These are phyloP conservation scores for Eurosta solidaginis DNA, from an alignment of 1,140 invertebrate species.

Conservation along the genomic window DNA sequence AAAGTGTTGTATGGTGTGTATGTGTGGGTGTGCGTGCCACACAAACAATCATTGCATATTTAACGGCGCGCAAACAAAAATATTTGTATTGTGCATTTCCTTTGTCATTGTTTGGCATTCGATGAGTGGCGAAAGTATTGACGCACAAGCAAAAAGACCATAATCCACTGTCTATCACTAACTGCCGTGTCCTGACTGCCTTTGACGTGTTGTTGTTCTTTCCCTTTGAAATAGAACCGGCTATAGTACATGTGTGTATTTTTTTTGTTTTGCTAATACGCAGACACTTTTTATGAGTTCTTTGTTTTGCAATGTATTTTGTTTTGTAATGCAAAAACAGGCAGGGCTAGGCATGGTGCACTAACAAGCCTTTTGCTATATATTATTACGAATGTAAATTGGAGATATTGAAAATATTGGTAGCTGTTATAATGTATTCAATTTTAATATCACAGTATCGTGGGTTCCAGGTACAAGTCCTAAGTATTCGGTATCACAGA, in stretches of 20 bases:
- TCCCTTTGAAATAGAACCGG: too few species aligned
- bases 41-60: constrained; percentile 2
- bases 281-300: constrained; percentile 21
- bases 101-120: neutral
- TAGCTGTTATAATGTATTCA: too few species aligned
- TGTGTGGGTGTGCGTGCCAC: neutral
- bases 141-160: constrained; percentile 1
- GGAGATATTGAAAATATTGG: too few species aligned
- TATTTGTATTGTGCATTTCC: neutral
- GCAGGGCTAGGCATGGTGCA: too few species aligned
- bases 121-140: neutral
- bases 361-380: too few species aligned
- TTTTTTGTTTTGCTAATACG: neutral
- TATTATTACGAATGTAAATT: too few species aligned
- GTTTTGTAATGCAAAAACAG: neutral
- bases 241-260: too few species aligned
- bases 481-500: too few species aligned
- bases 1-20: neutral
- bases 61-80: neutral
- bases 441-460: too few species aligned
- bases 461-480: too few species aligned
- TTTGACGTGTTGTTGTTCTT: too few species aligned
- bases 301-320: neutral
- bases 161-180: neutral
- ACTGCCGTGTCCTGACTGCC: too few species aligned